Percentiles rank a stretch among this genome's conserved stretches.
Evolutionary conservation across 2,797 vertebrate species (phyloP).

Genomic region (Sebastes taczanowskii): DNA sequence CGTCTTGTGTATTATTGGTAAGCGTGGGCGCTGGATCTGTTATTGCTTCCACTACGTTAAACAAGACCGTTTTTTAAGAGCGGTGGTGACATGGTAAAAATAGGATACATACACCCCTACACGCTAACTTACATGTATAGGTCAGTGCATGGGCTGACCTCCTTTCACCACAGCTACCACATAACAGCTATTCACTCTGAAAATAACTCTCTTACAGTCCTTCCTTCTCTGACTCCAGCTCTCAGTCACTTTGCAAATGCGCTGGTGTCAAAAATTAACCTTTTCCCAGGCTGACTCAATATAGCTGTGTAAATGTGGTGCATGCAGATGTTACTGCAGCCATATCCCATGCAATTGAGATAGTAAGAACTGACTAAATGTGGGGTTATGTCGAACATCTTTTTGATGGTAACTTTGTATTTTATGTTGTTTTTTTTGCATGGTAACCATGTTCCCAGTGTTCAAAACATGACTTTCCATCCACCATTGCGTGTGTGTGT

Average conservation of each 20-base stretch:
- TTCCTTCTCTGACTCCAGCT: not conserved
- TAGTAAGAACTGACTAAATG: not conserved
- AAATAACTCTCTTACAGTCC: constrained; percentile 6
- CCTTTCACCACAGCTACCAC: constrained; percentile 30
- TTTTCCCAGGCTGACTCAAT: constrained; percentile 22
- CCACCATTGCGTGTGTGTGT: not conserved
- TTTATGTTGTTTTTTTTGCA: not conserved
- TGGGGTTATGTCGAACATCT: not conserved
- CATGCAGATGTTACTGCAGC: constrained; percentile 28
- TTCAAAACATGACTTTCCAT: constrained; percentile 3
- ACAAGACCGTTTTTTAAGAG: not conserved
- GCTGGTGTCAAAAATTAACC: constrained; percentile 5
- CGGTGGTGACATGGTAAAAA: constrained; percentile 23
- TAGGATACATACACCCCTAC: not conserved
- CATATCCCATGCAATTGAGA: not conserved
- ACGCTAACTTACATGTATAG: constrained; percentile 20
- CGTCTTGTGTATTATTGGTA: not conserved
- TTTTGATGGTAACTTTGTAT: not conserved
- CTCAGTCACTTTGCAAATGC: constrained; percentile 5
- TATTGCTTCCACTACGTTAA: not conserved
- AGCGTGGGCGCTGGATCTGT: not conserved
- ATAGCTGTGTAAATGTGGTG: constrained; percentile 18
- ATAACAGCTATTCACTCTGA: constrained; percentile 18
- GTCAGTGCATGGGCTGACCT: constrained; percentile 14
- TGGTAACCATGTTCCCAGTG: not conserved